Evolutionary conservation across 2,797 vertebrate genomes (phyloP), one percentile per base, ranked within the genome.

Genomic region (Cirrhinus mrigala): DNA sequence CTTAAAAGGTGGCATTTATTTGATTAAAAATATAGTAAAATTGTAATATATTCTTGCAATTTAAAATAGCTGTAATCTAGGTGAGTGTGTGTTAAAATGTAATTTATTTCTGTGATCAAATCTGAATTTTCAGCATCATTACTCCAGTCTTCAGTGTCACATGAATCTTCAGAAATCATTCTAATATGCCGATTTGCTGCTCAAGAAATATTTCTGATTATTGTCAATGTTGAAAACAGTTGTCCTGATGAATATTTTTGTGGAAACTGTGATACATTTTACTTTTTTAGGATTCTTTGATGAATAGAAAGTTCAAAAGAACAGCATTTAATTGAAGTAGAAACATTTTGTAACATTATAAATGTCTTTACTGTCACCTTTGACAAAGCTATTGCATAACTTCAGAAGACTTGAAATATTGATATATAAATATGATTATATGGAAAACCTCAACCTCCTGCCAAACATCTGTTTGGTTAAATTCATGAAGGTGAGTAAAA

Each of bases 401-500:
- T 62, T 62, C 10, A 62, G 58, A 62, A 24, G 14, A 18, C n/a
- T 24, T 44, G 11, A 70, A 40, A 70, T 70, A 70, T 44, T 40
- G 10, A 69, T 24, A 22, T 16, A 46, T 29, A 6, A 20, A 74
- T 52, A 75, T 54, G 18, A 33, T 52, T 54, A 54, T 20, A 33
- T 22, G 29, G 10, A 54, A 75, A 54, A 76, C 6, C 18, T 1
- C 16, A 29, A 14, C 11, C 27, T 52, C 50, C 18, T 27, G 54
- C 18, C 58, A 20, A 44, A 46, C n/a, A 46, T 46, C n/a, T 1
- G 20, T 46, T 79, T 8, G 8, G 37, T 48, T 79, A 12, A 27
- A 29, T 46, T 48, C 58, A 4, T 48, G 58, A 62, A 64, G 58
- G 77, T 64, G 77, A 29, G 24, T 48, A 29, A 79, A 48, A 78